These are phyloP conservation scores for Manis pentadactyla DNA, from an alignment of 2,797 vertebrate species.

Conservation along the genomic window DNA sequence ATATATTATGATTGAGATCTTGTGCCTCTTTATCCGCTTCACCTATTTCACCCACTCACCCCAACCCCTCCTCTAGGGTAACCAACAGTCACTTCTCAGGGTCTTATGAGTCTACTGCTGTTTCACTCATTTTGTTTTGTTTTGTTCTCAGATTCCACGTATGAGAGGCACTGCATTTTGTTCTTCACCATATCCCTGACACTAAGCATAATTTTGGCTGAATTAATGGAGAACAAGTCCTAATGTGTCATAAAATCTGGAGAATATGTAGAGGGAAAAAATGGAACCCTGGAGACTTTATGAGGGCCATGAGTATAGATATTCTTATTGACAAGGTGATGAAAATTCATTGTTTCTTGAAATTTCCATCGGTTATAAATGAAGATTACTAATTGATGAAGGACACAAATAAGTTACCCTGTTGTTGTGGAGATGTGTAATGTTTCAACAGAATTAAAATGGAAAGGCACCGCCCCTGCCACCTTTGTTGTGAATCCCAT, in stretches of 20 bases:
- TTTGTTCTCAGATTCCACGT: too few species aligned
- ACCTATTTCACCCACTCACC: too few species aligned
- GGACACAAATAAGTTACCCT: slow-evolving; percentile 70
- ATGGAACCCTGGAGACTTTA: slow-evolving; percentile 47
- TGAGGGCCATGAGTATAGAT: not conserved
- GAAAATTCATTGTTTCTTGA: slow-evolving; percentile 72
- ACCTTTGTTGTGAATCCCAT: not conserved
- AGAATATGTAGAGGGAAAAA: slow-evolving; percentile 60
- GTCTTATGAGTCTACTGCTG: too few species aligned
- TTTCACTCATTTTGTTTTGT: too few species aligned
- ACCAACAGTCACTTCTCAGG: too few species aligned
- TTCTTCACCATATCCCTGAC: slow-evolving; percentile 1
- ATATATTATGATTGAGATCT: too few species aligned
- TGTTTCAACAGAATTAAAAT: slow-evolving; percentile 64
- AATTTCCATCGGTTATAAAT: slow-evolving; percentile 65
- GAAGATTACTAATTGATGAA: slow-evolving; percentile 77
- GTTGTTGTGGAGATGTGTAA: slow-evolving; percentile 66
- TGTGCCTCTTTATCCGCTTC: too few species aligned
- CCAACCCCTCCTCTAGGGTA: too few species aligned
- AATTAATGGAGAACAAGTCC: slow-evolving; percentile 53
- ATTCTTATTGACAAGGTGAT: slow-evolving; percentile 52
- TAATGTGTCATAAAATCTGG: slow-evolving; percentile 67
- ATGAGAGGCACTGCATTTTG: not conserved
- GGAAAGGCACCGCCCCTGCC: not conserved
- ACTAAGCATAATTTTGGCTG: slow-evolving; percentile 30